Percentiles rank a stretch among this genome's conserved stretches.
phyloP scores from a whole-genome alignment of 2,888 invertebrate species.

The Cremastobaeus sp. region DNA sequence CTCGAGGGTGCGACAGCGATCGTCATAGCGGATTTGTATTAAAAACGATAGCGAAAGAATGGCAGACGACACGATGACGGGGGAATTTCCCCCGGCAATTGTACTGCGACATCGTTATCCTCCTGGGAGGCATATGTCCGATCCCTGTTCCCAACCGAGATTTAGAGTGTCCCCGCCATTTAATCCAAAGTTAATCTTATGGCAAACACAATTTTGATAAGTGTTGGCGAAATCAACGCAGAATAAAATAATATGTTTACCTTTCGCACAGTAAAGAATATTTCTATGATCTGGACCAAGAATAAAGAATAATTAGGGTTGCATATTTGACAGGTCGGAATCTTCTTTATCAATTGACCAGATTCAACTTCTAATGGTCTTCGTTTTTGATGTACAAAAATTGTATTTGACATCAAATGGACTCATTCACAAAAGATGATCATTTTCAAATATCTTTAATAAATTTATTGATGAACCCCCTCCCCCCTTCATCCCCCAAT shows the following conservation, averaged over 20 bases:
- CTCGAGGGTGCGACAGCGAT: conserved; percentile 50
- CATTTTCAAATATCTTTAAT: too few relatives aligned
- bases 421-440: too few relatives aligned
- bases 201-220: conserved; percentile 74
- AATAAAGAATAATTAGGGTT: too few relatives aligned
- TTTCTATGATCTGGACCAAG: conserved; percentile 60
- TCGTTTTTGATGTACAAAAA: too few relatives aligned
- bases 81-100: conserved; percentile 34
- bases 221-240: conserved; percentile 53
- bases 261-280: conserved; percentile 73
- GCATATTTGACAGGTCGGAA: too few relatives aligned
- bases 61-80: conserved; percentile 53
- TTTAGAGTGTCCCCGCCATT: conserved; percentile 70
- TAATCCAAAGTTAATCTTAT: conserved; percentile 73
- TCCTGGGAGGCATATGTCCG: conserved; percentile 54
- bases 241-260: conserved; percentile 64
- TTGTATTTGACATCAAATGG: too few relatives aligned
- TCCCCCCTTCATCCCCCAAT: too few relatives aligned
- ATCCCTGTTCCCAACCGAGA: conserved; percentile 64
- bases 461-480: too few relatives aligned
- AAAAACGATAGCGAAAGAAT: conserved; percentile 44
- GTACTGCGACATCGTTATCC: conserved; percentile 54
- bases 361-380: too few relatives aligned
- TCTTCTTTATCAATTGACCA: too few relatives aligned
- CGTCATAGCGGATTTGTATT: conserved; percentile 49